A percentile compares a stretch with the other conserved stretches of the same genome.
phyloP scores from a whole-genome alignment of 2,888 invertebrate genomes.

The Heliconius erato region DNA sequence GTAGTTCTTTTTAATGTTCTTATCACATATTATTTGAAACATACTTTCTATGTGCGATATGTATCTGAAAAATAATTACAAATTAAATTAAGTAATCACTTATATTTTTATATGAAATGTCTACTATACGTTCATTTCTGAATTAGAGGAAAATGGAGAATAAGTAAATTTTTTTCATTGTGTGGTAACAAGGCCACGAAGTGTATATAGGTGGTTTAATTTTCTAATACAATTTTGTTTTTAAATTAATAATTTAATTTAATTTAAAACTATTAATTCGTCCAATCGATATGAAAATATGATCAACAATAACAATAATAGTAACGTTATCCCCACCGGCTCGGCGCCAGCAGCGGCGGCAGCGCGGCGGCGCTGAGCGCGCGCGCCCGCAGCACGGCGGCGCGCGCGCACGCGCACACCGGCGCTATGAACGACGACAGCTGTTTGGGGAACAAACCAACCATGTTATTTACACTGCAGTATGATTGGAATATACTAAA shows the following conservation, averaged over 20 bases:
- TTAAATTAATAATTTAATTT: no score
- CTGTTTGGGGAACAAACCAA: neutral
- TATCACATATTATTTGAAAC: slow-evolving; percentile 57
- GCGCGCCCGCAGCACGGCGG: slow-evolving; percentile 85
- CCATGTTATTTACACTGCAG: no score
- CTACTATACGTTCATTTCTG: neutral
- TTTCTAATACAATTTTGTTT: no score
- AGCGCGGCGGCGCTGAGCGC: slow-evolving; percentile 58
- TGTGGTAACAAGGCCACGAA: no score
- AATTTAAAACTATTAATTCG: no score
- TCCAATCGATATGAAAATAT: no score
- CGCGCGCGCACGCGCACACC: slow-evolving; percentile 88
- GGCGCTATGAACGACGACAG: slow-evolving; percentile 87
- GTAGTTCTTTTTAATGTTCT: slow-evolving; percentile 81
- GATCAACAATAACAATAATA: neutral
- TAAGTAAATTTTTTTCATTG: neutral
- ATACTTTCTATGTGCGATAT: slow-evolving; percentile 61
- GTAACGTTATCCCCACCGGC: neutral
- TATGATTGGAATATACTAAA: no score
- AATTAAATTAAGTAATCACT: no score
- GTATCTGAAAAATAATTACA: slow-evolving; percentile 57
- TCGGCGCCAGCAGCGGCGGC: slow-evolving; percentile 1
- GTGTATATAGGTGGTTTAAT: no score
- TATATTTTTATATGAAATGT: neutral
- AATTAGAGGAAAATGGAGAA: no score